Conservation (phyloP, 2,888 invertebrate species). For the Oligia latruncula region DNA sequence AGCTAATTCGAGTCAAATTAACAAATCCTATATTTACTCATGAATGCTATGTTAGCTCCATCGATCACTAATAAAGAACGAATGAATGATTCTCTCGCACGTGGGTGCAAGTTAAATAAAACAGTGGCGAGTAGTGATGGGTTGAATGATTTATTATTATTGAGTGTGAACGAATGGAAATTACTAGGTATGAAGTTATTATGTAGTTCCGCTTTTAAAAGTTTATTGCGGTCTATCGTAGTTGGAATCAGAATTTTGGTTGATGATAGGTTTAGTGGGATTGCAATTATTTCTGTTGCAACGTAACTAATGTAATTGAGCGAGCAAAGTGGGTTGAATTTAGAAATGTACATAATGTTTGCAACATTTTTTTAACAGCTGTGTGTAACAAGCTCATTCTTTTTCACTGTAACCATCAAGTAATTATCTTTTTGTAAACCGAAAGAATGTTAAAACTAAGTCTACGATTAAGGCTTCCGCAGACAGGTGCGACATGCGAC, state of each 20-base stretch:
- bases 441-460: too few relatives aligned
- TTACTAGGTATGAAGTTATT: slow-evolving; percentile 28
- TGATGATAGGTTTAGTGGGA: slow-evolving; percentile 14
- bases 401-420: background rate
- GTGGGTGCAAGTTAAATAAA: slow-evolving; percentile 53
- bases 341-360: background rate
- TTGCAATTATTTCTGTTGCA: slow-evolving; percentile 25
- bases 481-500: background rate
- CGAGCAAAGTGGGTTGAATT: background rate
- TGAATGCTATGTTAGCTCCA: slow-evolving; percentile 16
- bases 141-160: slow-evolving; percentile 66
- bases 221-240: slow-evolving; percentile 14
- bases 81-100: slow-evolving; percentile 47
- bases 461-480: too few relatives aligned
- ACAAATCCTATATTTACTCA: slow-evolving; percentile 25
- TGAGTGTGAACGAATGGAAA: slow-evolving; percentile 52
- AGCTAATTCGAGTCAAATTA: background rate
- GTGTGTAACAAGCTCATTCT: background rate
- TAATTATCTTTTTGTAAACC: too few relatives aligned
- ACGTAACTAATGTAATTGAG: background rate
- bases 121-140: slow-evolving; percentile 30
- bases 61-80: background rate
- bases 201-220: slow-evolving; percentile 51
- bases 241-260: slow-evolving; percentile 6
- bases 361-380: background rate